Conservation (phyloP, 2,888 invertebrate genomes). For the Psylliodes chrysocephalus region DNA sequence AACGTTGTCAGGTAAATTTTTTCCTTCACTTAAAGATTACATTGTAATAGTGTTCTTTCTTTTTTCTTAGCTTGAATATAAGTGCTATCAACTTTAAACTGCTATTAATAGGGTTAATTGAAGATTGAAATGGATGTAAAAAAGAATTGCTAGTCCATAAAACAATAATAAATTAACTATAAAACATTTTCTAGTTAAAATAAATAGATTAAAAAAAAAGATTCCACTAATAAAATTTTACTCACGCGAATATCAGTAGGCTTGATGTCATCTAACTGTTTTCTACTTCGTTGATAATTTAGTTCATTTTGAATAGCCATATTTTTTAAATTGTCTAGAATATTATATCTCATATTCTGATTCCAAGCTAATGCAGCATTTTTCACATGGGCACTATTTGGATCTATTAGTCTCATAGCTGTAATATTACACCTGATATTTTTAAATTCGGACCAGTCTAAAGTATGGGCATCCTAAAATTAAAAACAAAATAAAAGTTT, state of each 20-base stretch:
- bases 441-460: constrained; percentile 67
- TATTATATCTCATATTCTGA: constrained; percentile 27
- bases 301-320: constrained; percentile 25
- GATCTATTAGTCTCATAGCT: constrained; percentile 72
- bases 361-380: constrained; percentile 35
- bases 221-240: no score
- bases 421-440: constrained; percentile 75
- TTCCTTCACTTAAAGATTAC: no score
- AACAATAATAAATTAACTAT: no score
- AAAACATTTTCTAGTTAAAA: no score
- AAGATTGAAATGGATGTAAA: no score
- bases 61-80: no score
- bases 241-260: constrained; percentile 30
- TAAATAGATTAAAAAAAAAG: no score
- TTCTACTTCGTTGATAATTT: constrained; percentile 7
- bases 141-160: no score
- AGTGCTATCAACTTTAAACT: no score
- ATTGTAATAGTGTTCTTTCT: no score
- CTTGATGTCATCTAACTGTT: constrained; percentile 20
- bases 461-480: constrained; percentile 70
- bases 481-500: background rate
- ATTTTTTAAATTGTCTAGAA: constrained; percentile 24
- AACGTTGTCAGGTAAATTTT: no score
- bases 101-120: no score
- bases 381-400: constrained; percentile 65